These are phyloP conservation scores for Colostygia pectinataria DNA, from an alignment of 2,888 invertebrate genomes.

Conservation along the genomic window DNA sequence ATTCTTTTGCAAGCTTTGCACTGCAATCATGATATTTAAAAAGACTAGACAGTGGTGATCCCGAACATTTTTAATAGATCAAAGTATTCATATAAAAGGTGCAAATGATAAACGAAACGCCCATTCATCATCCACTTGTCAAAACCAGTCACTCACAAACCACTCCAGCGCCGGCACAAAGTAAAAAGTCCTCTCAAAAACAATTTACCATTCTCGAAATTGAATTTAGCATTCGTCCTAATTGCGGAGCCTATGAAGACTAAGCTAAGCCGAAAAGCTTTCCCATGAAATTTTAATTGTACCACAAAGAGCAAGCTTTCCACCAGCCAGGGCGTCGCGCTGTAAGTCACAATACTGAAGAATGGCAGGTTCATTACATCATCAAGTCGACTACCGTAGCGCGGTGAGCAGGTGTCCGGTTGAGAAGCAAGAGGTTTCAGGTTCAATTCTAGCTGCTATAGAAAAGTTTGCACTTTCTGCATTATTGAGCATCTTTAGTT, in stretches of 20 bases:
- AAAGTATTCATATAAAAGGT: too few relatives aligned
- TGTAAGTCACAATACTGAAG: slow-evolving; percentile 11
- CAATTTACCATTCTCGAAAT: slow-evolving; percentile 29
- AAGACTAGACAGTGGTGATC: too few relatives aligned
- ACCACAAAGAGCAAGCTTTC: slow-evolving; percentile 51
- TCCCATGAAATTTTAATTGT: slow-evolving; percentile 62
- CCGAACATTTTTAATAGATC: too few relatives aligned
- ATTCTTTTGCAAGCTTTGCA: too few relatives aligned
- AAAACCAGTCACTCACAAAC: slow-evolving; percentile 15
- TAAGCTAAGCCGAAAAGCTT: slow-evolving; percentile 47
- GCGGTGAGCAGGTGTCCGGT: too few relatives aligned
- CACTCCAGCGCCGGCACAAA: slow-evolving; percentile 22
- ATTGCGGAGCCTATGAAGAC: slow-evolving; percentile 36
- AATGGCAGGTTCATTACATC: slow-evolving; percentile 3
- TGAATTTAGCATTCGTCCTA: slow-evolving; percentile 33
- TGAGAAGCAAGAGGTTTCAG: too few relatives aligned
- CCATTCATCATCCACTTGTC: slow-evolving; percentile 15
- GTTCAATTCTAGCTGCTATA: too few relatives aligned
- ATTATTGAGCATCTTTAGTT: too few relatives aligned
- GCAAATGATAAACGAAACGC: too few relatives aligned
- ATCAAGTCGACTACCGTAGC: too few relatives aligned
- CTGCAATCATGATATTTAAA: too few relatives aligned
- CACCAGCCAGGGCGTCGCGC: slow-evolving; percentile 18
- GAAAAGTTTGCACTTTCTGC: too few relatives aligned
- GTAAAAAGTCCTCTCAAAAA: slow-evolving; percentile 26